Evolutionary conservation across 2,888 invertebrate species (phyloP).

Genomic region (Xestobium rufovillosum): DNA sequence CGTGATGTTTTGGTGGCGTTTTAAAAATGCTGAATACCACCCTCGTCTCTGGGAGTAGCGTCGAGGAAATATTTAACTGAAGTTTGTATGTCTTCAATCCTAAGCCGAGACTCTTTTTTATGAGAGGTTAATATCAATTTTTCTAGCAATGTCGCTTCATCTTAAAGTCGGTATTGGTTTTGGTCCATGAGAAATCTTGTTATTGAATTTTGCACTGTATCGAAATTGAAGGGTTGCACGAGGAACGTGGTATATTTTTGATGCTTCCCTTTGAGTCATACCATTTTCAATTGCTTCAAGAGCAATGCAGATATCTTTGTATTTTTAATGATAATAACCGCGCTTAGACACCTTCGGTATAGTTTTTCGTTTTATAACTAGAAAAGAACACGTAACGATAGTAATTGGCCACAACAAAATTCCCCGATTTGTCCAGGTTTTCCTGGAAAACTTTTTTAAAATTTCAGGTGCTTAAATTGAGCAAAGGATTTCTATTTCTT

Average conservation of each 20-base stretch:
- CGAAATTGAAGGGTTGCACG: slow-evolving; percentile 10
- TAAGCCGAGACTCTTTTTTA: slow-evolving; percentile 18
- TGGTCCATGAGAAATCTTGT: slow-evolving; percentile 2
- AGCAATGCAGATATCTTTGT: slow-evolving; percentile 9
- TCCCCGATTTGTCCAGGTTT: background rate
- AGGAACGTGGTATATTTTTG: slow-evolving; percentile 6
- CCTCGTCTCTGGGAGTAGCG: slow-evolving; percentile 12
- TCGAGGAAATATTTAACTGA: slow-evolving; percentile 19
- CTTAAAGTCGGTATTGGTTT: slow-evolving; percentile 3
- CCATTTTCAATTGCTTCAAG: slow-evolving; percentile 8
- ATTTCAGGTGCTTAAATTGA: too few species aligned
- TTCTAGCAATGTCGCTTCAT: slow-evolving; percentile 7
- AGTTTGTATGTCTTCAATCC: slow-evolving; percentile 18
- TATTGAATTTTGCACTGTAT: slow-evolving; percentile 5
- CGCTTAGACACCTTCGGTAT: background rate
- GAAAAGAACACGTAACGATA: background rate
- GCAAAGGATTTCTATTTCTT: too few species aligned
- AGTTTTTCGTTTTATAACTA: background rate
- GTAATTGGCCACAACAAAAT: background rate
- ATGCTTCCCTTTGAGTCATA: slow-evolving; percentile 9
- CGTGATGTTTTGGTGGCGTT: slow-evolving; percentile 23
- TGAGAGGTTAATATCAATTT: slow-evolving; percentile 16
- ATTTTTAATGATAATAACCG: slow-evolving; percentile 2
- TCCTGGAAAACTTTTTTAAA: too few species aligned
- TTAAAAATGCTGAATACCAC: slow-evolving; percentile 21